These are phyloP conservation scores for Phyllostomus hastatus DNA, from an alignment of 2,113 vertebrate genomes.

Conservation along the genomic window DNA sequence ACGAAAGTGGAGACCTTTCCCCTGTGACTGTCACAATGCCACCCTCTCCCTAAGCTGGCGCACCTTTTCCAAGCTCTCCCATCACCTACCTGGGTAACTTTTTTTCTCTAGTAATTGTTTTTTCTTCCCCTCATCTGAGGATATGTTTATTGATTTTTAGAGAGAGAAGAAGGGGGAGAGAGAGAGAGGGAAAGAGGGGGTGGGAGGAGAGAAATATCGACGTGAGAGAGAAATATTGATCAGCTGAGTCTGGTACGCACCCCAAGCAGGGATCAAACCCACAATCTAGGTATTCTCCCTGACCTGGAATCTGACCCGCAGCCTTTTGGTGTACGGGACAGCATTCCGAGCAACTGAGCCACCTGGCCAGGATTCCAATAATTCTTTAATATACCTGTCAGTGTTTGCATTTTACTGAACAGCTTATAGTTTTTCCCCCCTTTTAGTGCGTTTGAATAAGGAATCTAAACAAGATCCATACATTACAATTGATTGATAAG, in stretches of 20 bases:
- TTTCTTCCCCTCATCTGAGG: too few species aligned
- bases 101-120: background rate
- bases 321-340: too few species aligned
- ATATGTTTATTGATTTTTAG: too few species aligned
- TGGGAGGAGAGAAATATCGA: too few species aligned
- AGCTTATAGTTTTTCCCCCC: background rate
- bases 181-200: too few species aligned
- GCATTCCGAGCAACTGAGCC: too few species aligned
- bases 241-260: too few species aligned
- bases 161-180: too few species aligned
- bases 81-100: background rate
- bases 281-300: too few species aligned
- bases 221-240: too few species aligned
- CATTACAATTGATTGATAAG: background rate
- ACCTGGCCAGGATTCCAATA: background rate
- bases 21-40: background rate
- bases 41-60: background rate
- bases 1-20: background rate
- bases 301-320: too few species aligned
- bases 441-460: background rate
- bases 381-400: background rate
- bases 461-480: background rate
- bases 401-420: background rate
- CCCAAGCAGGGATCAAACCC: too few species aligned
- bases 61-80: background rate